Conservation (phyloP, 2,113 vertebrate species). For the Oncorhynchus keta region DNA sequence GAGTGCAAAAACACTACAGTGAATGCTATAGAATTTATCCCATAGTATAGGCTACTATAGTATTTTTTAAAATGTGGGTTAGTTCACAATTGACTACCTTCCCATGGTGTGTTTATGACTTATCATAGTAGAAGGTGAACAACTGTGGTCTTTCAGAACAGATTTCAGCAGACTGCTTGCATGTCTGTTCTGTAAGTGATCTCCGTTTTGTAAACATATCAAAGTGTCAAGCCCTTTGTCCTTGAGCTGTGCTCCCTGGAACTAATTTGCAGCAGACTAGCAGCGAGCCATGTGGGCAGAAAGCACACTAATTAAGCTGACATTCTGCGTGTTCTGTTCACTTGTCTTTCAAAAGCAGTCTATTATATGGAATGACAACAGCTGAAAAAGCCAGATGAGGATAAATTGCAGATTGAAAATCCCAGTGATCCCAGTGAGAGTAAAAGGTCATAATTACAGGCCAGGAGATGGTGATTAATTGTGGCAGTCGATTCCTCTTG, state of each 20-base stretch:
- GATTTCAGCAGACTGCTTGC: slow-evolving; percentile 17
- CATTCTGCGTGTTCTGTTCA: slow-evolving; percentile 54
- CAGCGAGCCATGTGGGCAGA: slow-evolving; percentile 31
- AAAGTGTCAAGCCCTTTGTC: slow-evolving; percentile 62
- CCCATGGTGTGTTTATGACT: too few species aligned
- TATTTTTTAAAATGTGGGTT: too few species aligned
- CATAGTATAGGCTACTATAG: too few species aligned
- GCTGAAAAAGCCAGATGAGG: slow-evolving; percentile 25
- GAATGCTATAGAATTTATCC: too few species aligned
- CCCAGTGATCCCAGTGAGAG: slow-evolving; percentile 47
- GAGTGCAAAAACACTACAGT: too few species aligned
- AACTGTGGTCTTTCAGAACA: slow-evolving; percentile 20
- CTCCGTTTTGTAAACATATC: slow-evolving; percentile 51
- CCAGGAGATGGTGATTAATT: slow-evolving; percentile 56
- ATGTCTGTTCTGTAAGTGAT: slow-evolving; percentile 30
- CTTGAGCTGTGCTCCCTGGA: slow-evolving; percentile 50
- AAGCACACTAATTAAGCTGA: slow-evolving; percentile 67
- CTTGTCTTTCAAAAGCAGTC: slow-evolving; percentile 58
- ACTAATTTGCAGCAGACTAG: slow-evolving; percentile 59
- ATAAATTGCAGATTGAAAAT: slow-evolving; percentile 57
- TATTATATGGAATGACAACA: slow-evolving; percentile 29
- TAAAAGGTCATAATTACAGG: slow-evolving; percentile 58
- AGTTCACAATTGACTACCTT: too few species aligned
- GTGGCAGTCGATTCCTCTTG: slow-evolving; percentile 28
- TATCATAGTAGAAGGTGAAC: background rate